Evolutionary conservation across 2,888 invertebrate genomes (phyloP).

Genomic region (Acrocyrtus sp.): DNA sequence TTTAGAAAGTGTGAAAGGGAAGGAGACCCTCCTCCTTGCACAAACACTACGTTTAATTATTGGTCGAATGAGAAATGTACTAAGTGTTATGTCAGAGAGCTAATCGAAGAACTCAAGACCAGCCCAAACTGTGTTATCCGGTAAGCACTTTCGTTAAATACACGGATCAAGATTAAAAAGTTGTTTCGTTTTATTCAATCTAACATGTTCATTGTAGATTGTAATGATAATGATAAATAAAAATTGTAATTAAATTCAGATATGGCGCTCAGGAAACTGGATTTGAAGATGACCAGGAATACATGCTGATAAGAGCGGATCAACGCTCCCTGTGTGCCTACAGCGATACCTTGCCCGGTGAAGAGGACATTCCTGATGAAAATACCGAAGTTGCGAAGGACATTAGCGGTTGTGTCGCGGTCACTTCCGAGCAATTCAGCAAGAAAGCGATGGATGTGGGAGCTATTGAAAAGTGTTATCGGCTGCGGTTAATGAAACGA

Average conservation of each 20-base stretch:
- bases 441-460: not conserved
- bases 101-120: not conserved
- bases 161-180: not conserved
- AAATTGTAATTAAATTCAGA: too few relatives aligned
- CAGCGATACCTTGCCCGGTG: not conserved
- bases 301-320: not conserved
- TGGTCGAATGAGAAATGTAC: not conserved
- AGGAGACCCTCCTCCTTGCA: not conserved
- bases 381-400: not conserved
- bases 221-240: too few relatives aligned
- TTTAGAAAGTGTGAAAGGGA: not conserved
- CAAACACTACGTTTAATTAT: not conserved
- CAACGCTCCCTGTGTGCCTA: not conserved
- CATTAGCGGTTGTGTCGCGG: not conserved
- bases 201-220: too few relatives aligned
- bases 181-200: not conserved
- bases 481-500: not conserved
- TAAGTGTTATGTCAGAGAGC: not conserved
- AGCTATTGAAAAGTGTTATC: conserved; percentile 6
- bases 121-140: conserved; percentile 2
- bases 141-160: conserved; percentile 3
- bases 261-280: too few relatives aligned
- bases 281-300: not conserved
- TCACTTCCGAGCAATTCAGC: not conserved
- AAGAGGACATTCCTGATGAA: not conserved